These are phyloP conservation scores for Euzetes globulus DNA, from an alignment of 2,888 invertebrate genomes.

Conservation along the genomic window DNA sequence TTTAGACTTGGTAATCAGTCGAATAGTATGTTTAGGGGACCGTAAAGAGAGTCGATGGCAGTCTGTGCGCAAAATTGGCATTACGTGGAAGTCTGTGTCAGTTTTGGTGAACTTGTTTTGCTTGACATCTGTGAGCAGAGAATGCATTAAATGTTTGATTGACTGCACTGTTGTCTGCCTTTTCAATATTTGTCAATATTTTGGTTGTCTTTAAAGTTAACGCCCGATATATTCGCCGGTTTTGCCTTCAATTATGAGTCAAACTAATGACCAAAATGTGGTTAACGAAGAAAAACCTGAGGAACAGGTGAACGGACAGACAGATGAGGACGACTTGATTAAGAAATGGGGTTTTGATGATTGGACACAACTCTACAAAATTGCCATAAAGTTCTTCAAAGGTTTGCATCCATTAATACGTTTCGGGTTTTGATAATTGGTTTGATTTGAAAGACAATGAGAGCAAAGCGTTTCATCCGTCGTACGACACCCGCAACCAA, in stretches of 20 bases:
- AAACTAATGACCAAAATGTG: background rate
- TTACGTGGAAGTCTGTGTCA: background rate
- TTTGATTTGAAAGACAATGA: conserved; percentile 67
- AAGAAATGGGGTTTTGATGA: conserved; percentile 50
- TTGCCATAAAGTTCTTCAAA: conserved; percentile 85
- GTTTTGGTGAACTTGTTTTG: background rate
- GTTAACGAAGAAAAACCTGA: background rate
- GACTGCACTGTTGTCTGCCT: background rate
- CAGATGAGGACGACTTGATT: conserved; percentile 33
- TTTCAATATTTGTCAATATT: background rate
- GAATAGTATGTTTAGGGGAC: background rate
- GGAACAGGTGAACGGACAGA: background rate
- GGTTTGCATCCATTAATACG: conserved; percentile 53
- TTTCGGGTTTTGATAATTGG: conserved; percentile 36
- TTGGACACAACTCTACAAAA: conserved; percentile 70
- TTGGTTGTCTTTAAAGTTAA: no score
- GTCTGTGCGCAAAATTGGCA: background rate
- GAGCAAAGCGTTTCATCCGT: conserved; percentile 90
- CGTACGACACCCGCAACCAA: conserved; percentile 84
- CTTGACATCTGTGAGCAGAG: background rate
- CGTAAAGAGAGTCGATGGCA: background rate
- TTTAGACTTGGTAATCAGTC: no score
- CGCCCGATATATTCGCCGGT: background rate
- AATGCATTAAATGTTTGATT: background rate
- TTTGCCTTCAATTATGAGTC: background rate